Evolutionary conservation across 2,888 invertebrate genomes (phyloP), one percentile per base, ranked within the genome.

Genomic region (Chalcosyrphus nemorum): DNA sequence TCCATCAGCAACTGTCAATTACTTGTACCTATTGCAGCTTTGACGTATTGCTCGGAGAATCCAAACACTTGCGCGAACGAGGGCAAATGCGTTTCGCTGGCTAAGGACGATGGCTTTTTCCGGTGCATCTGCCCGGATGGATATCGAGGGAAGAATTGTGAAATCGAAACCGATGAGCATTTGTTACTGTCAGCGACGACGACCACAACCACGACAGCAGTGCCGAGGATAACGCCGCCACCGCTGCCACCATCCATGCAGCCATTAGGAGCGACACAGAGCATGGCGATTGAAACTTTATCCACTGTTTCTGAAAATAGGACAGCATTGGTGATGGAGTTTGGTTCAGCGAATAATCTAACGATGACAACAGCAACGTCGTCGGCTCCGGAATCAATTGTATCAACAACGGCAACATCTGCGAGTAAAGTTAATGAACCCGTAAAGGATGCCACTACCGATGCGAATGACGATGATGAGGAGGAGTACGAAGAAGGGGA

Each of bases 1-100:
- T 66, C 38, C 7, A 50, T 59, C 56, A 45, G 13, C 24, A 45
- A 15, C 24, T 32, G 27, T 38, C 24, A 50, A 63, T 35, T 59
- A 54, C 13, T 5, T 9, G 32, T 63, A 19, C 43, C 47, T 9
- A 24, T 91, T 91, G 24, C 92, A 96, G 97, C 96, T 89, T 92
- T 97, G 68, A 96, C 95, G 88, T 96, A 95, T 92, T 98, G 98
- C 92, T 95, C 95, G 74, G 95, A 95, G 80, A 94, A 97, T 89
- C 93, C 94, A 0, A 93, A 92, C 61, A 93, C 94, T 0, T 98
- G 98, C 89, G 93, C 94, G 90, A 97, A 98, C 90, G 95, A 94
- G 2, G 96, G 95, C 0, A 95, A 94, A 88, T 98, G 98, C 90
- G 93, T 95, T 68, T 96, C 97, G 54, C 89, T 96, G 78, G 94